phyloP scores from a whole-genome alignment of 2,113 vertebrate species.

The Malaclemys terrapin region DNA sequence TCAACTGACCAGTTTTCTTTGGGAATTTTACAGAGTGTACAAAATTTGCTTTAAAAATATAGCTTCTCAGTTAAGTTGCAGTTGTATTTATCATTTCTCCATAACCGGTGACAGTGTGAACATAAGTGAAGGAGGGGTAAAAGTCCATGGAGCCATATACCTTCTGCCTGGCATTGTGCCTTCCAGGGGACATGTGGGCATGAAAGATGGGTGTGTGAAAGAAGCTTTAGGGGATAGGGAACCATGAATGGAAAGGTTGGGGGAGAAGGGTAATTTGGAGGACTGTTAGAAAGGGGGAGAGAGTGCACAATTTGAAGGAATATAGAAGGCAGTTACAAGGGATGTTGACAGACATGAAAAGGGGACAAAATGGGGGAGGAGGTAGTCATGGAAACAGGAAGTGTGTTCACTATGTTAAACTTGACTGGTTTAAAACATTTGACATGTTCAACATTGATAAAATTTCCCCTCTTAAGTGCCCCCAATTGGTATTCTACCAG shows the following conservation, averaged over 20 bases:
- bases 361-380: not conserved
- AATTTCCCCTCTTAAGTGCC: not conserved
- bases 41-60: not conserved
- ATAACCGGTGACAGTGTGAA: not conserved
- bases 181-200: not conserved
- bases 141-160: accelerated
- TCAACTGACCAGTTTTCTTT: not conserved
- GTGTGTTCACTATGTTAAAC: not conserved
- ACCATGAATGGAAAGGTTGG: not conserved
- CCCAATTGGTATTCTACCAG: not conserved
- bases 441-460: not conserved
- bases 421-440: not conserved
- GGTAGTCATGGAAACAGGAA: not conserved
- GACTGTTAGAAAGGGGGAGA: not conserved
- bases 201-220: not conserved
- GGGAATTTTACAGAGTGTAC: not conserved
- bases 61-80: accelerated
- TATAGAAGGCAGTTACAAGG: not conserved
- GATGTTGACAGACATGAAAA: not conserved
- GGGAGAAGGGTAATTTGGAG: not conserved
- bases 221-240: not conserved
- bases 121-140: not conserved
- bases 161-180: not conserved
- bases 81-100: not conserved
- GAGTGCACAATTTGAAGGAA: not conserved